Percentiles rank a stretch among this genome's conserved stretches.
These are phyloP conservation scores for Pediacus dermestoides DNA, from an alignment of 2,888 invertebrate genomes.

Conservation along the genomic window DNA sequence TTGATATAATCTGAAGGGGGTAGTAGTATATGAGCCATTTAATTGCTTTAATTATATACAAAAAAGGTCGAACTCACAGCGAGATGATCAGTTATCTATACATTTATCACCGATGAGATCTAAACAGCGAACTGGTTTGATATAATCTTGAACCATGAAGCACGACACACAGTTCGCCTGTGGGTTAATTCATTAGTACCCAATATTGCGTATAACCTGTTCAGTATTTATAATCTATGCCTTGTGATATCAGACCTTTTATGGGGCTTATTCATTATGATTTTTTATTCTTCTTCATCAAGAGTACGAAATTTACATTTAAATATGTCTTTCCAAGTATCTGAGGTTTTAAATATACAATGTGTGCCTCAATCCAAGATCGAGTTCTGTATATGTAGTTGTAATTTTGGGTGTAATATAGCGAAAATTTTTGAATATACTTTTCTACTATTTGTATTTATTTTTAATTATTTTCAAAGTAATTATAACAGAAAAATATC, in stretches of 20 bases:
- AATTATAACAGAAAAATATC: too few relatives aligned
- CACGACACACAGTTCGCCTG: slow-evolving; percentile 36
- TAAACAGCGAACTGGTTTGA: slow-evolving; percentile 38
- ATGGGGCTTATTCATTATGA: too few relatives aligned
- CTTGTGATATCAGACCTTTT: slow-evolving; percentile 36
- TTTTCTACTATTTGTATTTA: too few relatives aligned
- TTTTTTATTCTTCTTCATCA: too few relatives aligned
- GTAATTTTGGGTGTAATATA: too few relatives aligned
- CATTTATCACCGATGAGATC: slow-evolving; percentile 45
- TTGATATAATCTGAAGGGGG: slow-evolving; percentile 45
- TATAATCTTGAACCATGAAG: slow-evolving; percentile 40
- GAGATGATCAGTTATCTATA: slow-evolving; percentile 45
- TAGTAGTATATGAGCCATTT: slow-evolving; percentile 48
- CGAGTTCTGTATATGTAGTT: too few relatives aligned
- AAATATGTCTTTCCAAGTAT: slow-evolving; percentile 35
- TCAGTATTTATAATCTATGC: slow-evolving; percentile 31
- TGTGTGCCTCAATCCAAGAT: too few relatives aligned
- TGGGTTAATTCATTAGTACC: slow-evolving; percentile 44
- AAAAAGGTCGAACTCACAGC: slow-evolving; percentile 47
- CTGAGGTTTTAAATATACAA: too few relatives aligned
- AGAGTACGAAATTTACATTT: slow-evolving; percentile 26
- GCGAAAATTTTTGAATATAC: too few relatives aligned
- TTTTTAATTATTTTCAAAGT: too few relatives aligned
- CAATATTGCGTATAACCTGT: slow-evolving; percentile 38
- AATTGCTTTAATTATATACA: slow-evolving; percentile 51